Percentiles rank a stretch among this genome's conserved stretches.
Evolutionary conservation across 2,797 vertebrate genomes (phyloP).

Genomic region (Sternotherus odoratus): DNA sequence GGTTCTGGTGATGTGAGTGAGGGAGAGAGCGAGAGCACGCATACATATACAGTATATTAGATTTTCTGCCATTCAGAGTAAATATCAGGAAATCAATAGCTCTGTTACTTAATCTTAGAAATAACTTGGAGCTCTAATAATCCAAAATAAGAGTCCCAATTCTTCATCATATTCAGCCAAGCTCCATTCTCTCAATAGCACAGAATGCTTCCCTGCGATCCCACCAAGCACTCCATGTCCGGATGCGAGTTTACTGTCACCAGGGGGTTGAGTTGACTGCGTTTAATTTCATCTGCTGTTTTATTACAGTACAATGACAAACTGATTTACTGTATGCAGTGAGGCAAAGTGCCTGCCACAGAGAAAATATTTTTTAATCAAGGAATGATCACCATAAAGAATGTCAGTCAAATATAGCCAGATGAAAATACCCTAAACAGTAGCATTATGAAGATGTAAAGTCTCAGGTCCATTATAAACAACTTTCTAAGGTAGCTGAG

Average conservation of each 20-base stretch:
- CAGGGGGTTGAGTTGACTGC: neutral
- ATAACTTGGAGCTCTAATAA: neutral
- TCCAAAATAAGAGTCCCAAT: neutral
- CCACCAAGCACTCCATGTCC: accelerated
- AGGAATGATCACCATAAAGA: slow-evolving; percentile 70
- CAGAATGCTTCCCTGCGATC: neutral
- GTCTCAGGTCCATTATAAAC: slow-evolving; percentile 63
- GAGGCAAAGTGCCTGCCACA: slow-evolving; percentile 63
- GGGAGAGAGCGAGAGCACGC: too few relatives aligned
- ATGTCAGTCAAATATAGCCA: slow-evolving; percentile 70
- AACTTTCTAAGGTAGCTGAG: slow-evolving; percentile 69
- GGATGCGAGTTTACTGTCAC: accelerated
- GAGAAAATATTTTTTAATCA: slow-evolving; percentile 74
- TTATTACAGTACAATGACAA: slow-evolving; percentile 65
- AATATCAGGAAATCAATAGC: neutral
- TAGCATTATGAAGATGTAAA: slow-evolving; percentile 71
- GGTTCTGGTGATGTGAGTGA: neutral
- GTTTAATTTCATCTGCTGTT: slow-evolving; percentile 33
- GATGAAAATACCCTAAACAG: slow-evolving; percentile 59
- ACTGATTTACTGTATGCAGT: slow-evolving; percentile 57
- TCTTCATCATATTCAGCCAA: neutral
- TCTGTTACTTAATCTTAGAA: neutral
- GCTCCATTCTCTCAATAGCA: neutral
- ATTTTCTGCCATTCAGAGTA: neutral
- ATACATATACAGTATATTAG: neutral